phyloP scores from a whole-genome alignment of 2,797 vertebrate species.

The Helarctos malayanus region DNA sequence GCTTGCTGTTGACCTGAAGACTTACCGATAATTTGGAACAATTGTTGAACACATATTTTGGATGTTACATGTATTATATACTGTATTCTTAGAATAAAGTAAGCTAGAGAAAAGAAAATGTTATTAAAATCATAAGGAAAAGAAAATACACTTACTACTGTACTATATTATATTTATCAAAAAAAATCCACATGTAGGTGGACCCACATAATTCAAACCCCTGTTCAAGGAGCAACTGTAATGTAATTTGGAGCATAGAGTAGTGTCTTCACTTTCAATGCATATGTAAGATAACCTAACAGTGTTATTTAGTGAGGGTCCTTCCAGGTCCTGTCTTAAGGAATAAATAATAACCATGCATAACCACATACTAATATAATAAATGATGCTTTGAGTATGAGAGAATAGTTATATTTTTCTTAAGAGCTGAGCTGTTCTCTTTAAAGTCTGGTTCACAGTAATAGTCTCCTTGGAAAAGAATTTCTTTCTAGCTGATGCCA shows the following conservation, averaged over 20 bases:
- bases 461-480: not conserved
- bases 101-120: not conserved
- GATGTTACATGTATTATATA: not conserved
- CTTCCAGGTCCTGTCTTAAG: slow-evolving; percentile 10
- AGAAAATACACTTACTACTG: not conserved
- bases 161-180: not conserved
- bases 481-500: not conserved
- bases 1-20: not conserved
- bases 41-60: not conserved
- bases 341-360: not conserved
- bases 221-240: not conserved
- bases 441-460: not conserved
- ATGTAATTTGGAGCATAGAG: not conserved
- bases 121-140: not conserved
- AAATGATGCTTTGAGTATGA: not conserved
- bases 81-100: not conserved
- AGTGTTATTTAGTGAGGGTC: not conserved
- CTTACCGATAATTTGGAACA: not conserved
- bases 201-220: not conserved
- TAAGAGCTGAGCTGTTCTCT: not conserved
- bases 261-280: not conserved
- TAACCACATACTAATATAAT: not conserved
- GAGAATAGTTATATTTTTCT: slow-evolving; percentile 46
- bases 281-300: not conserved
- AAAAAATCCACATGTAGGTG: not conserved